Conservation (phyloP, 1,140 invertebrate species). For the Drosophila quadrilineata region DNA sequence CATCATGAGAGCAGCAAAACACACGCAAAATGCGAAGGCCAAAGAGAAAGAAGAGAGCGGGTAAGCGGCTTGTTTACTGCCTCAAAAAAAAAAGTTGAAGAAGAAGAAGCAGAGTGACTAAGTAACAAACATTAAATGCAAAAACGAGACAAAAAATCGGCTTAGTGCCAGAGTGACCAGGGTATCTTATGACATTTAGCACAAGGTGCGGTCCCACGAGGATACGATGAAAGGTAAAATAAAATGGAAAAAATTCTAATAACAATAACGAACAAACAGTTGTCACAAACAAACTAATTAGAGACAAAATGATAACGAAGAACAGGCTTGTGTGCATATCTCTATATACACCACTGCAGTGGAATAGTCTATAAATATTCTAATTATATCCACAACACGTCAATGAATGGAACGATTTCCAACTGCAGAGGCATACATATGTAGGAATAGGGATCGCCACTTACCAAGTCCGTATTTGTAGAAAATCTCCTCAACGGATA, state of each 20-base stretch:
- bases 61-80: conserved; percentile 34
- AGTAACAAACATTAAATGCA: conserved; percentile 16
- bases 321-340: not conserved
- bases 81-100: conserved; percentile 13
- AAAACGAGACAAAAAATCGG: conserved; percentile 2
- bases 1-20: conserved; percentile 50
- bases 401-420: not conserved
- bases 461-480: conserved; percentile 79
- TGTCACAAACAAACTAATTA: conserved; percentile 45
- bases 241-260: conserved; percentile 3
- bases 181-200: conserved; percentile 1
- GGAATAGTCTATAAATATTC: not conserved
- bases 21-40: conserved; percentile 11
- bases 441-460: conserved; percentile 3
- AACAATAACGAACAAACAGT: conserved; percentile 18
- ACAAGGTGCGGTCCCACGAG: conserved; percentile 34
- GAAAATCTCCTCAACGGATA: conserved; percentile 80
- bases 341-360: conserved; percentile 12
- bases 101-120: too few relatives aligned
- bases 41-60: conserved; percentile 10
- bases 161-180: conserved; percentile 26
- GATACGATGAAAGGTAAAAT: conserved; percentile 8
- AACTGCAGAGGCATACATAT: not conserved
- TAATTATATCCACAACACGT: not conserved
- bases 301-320: conserved; percentile 34